A percentile compares a stretch with the other conserved stretches of the same genome.
These are phyloP conservation scores for Neolamprologus fasciatus DNA, from an alignment of 2,113 vertebrate genomes.

Conservation along the genomic window DNA sequence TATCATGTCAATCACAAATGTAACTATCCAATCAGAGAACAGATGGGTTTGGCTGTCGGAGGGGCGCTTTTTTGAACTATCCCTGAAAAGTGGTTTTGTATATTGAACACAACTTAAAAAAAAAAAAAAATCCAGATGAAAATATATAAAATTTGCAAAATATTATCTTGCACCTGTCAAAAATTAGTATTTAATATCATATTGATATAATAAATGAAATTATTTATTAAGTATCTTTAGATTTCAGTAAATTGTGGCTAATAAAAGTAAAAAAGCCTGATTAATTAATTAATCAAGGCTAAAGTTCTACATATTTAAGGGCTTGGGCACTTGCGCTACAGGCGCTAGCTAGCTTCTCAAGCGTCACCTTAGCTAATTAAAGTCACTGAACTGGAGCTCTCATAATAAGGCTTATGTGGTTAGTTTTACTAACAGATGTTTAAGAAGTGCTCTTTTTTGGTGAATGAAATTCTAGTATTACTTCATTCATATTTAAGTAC, in stretches of 20 bases:
- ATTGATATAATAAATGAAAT: background rate
- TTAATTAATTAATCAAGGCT: background rate
- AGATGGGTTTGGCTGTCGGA: accelerated
- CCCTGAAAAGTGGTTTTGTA: background rate
- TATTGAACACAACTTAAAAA: background rate
- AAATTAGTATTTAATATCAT: background rate
- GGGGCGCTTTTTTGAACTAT: accelerated
- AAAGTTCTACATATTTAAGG: background rate
- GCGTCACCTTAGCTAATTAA: background rate
- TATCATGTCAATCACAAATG: accelerated
- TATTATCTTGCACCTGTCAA: background rate
- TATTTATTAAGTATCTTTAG: background rate
- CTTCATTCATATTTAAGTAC: background rate
- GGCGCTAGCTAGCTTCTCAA: background rate
- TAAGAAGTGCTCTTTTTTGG: background rate
- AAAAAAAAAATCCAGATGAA: background rate
- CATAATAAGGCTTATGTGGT: background rate
- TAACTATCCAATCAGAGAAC: background rate
- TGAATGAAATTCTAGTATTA: background rate
- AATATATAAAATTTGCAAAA: background rate
- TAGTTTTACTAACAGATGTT: background rate
- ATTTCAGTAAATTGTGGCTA: background rate
- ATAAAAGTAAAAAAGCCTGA: background rate
- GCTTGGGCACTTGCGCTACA: accelerated
- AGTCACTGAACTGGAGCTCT: background rate